Conservation (phyloP, 2,888 invertebrate species). For the Myopa tessellatipennis region DNA sequence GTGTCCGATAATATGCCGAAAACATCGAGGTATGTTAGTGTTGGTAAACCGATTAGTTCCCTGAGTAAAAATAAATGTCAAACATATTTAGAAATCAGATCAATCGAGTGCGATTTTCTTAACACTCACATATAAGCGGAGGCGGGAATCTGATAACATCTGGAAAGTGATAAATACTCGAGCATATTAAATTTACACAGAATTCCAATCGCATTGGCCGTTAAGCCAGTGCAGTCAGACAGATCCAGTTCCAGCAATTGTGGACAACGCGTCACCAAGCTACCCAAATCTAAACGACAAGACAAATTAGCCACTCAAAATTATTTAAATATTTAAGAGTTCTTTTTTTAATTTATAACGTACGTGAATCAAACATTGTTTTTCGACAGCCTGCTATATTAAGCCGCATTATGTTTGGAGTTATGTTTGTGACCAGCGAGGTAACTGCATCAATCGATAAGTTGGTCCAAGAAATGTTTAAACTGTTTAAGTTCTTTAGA, state of each 20-base stretch:
- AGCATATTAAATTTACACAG: constrained; percentile 73
- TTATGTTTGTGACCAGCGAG: constrained; percentile 73
- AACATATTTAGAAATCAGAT: constrained; percentile 1
- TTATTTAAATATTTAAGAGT: neutral
- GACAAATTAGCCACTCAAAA: constrained; percentile 64
- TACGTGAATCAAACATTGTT: constrained; percentile 80
- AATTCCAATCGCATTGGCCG: constrained; percentile 72
- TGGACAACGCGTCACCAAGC: constrained; percentile 76
- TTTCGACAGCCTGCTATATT: constrained; percentile 87
- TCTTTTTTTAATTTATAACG: constrained; percentile 61
- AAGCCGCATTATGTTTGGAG: constrained; percentile 76
- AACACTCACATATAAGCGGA: constrained; percentile 76
- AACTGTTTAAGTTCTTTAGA: constrained; percentile 68
- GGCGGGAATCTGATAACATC: constrained; percentile 83
- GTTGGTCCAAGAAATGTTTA: constrained; percentile 87
- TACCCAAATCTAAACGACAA: constrained; percentile 73
- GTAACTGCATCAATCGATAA: constrained; percentile 73
- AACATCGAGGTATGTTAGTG: constrained; percentile 81
- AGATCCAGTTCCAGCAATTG: constrained; percentile 85
- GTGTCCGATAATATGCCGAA: constrained; percentile 80
- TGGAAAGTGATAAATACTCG: constrained; percentile 82
- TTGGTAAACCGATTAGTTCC: constrained; percentile 73
- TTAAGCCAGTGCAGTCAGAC: constrained; percentile 85
- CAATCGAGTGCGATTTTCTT: neutral
- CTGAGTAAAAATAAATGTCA: constrained; percentile 57